Percentiles rank a stretch among this genome's conserved stretches.
Conservation (phyloP, 2,888 invertebrate genomes). For the Synanthedon formicaeformis region DNA sequence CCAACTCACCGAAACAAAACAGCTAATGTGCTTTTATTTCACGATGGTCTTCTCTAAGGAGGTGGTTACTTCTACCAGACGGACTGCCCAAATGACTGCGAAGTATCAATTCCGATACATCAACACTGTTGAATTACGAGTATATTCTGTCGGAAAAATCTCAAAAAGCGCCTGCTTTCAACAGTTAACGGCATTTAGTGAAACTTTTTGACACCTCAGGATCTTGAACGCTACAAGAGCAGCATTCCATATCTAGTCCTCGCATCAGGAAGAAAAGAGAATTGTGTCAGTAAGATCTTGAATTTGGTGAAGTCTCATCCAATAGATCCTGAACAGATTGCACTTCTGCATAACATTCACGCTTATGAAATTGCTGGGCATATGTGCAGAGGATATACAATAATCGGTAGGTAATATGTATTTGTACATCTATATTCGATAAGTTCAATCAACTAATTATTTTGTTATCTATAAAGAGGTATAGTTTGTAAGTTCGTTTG, state of each 20-base stretch:
- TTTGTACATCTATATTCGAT: too few species aligned
- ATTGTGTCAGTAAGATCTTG: slow-evolving; percentile 38
- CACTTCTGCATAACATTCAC: slow-evolving; percentile 56
- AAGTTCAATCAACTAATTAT: neutral
- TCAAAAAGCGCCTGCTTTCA: too few species aligned
- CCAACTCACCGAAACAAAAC: too few species aligned
- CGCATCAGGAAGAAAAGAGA: slow-evolving; percentile 69
- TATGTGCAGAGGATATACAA: slow-evolving; percentile 73
- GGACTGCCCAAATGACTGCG: too few species aligned
- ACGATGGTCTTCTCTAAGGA: too few species aligned
- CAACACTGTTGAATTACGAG: too few species aligned
- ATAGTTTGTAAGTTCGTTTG: too few species aligned
- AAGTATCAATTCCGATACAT: too few species aligned
- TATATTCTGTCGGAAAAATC: too few species aligned
- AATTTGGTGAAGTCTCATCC: slow-evolving; percentile 29
- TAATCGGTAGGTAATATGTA: slow-evolving; percentile 34
- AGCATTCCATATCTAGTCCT: slow-evolving; percentile 57
- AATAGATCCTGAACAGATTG: slow-evolving; percentile 60
- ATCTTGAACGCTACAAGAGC: slow-evolving; percentile 24
- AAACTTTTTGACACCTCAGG: slow-evolving; percentile 16
- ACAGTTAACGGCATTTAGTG: too few species aligned
- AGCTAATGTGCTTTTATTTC: too few species aligned
- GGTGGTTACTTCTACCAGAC: too few species aligned
- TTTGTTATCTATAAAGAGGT: neutral
- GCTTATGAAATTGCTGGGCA: slow-evolving; percentile 66